phyloP scores from a whole-genome alignment of 2,797 vertebrate species.

The Mergus octosetaceus region DNA sequence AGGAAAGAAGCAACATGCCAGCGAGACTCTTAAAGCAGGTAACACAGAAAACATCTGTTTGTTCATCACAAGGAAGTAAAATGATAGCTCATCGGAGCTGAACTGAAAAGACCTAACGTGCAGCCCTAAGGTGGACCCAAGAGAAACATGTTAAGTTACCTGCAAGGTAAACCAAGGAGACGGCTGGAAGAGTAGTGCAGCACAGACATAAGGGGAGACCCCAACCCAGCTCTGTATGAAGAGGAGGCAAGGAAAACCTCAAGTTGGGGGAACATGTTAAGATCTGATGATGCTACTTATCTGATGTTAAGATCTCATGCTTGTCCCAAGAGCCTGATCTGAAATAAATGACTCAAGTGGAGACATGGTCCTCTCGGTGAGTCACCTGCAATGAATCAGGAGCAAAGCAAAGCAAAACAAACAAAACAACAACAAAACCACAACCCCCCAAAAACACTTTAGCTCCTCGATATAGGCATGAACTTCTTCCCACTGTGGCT shows the following conservation, averaged over 20 bases:
- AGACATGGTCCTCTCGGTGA: neutral
- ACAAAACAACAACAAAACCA: too few relatives aligned
- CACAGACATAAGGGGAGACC: neutral
- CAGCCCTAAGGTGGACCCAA: neutral
- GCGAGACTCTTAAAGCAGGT: neutral
- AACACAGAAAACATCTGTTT: neutral
- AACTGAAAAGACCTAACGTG: neutral
- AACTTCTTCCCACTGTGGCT: neutral
- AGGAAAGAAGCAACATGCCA: neutral
- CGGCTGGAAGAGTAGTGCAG: neutral
- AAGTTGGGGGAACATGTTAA: neutral
- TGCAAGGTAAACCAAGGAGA: neutral
- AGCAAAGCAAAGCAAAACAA: neutral
- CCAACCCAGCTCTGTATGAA: neutral
- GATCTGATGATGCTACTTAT: neutral
- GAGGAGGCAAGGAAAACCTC: neutral
- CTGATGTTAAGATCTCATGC: neutral
- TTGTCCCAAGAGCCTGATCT: neutral
- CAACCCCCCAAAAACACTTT: neutral
- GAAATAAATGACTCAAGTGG: neutral
- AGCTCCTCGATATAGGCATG: neutral
- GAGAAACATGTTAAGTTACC: accelerated
- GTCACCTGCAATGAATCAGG: neutral
- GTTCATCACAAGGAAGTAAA: neutral
- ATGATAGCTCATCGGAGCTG: neutral